These are phyloP conservation scores for Eulacestoma nigropectus DNA, from an alignment of 2,113 vertebrate genomes.

Conservation along the genomic window DNA sequence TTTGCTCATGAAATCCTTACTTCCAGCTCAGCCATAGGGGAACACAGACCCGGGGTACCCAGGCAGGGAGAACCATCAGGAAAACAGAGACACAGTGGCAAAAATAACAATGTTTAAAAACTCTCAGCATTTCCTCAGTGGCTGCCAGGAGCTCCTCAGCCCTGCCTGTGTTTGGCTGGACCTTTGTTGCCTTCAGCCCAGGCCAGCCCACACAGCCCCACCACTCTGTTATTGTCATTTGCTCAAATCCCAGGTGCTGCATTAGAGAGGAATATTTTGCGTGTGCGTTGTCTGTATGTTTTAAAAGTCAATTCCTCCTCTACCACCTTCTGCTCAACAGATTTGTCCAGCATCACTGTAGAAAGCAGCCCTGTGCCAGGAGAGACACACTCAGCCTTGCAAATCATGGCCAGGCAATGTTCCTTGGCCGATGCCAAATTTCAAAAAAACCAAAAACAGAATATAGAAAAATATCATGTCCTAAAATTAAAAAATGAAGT, in stretches of 20 bases:
- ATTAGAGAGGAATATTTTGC: neutral
- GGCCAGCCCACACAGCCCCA: neutral
- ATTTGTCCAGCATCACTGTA: neutral
- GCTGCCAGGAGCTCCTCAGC: neutral
- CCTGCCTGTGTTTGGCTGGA: neutral
- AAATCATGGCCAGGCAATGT: neutral
- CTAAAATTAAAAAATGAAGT: neutral
- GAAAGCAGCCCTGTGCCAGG: neutral
- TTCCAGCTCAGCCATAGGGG: neutral
- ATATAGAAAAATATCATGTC: neutral
- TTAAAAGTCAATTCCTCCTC: slow-evolving; percentile 17
- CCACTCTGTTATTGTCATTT: slow-evolving; percentile 25
- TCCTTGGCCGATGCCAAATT: neutral
- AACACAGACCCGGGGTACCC: neutral
- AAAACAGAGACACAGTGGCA: neutral
- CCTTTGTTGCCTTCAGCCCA: neutral
- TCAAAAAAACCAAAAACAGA: neutral
- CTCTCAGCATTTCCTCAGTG: neutral
- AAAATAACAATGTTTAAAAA: neutral
- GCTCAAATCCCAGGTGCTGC: neutral
- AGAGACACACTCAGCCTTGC: neutral
- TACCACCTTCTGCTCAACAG: slow-evolving; percentile 1
- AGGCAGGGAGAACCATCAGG: neutral
- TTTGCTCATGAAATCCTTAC: neutral
- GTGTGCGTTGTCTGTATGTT: neutral